phyloP scores from a whole-genome alignment of 2,797 vertebrate genomes.

The Parambassis ranga region DNA sequence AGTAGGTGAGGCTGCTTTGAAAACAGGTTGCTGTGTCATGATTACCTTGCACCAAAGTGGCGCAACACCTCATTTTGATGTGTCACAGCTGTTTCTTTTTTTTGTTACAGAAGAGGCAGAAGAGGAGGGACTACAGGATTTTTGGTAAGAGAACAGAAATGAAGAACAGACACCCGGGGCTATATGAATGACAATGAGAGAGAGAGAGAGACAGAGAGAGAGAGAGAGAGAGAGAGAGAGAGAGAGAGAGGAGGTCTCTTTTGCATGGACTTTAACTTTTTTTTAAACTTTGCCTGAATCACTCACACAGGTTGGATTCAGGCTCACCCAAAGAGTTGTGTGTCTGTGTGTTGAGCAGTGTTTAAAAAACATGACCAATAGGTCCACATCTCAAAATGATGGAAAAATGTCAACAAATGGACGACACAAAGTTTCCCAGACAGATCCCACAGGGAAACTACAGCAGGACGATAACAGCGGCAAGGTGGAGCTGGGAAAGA shows the following conservation, averaged over 20 bases:
- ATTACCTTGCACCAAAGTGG: background rate
- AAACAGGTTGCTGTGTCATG: slow-evolving; percentile 13
- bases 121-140: slow-evolving; percentile 1
- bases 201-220: background rate
- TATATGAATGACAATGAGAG: slow-evolving; percentile 18
- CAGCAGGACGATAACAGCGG: slow-evolving; percentile 43
- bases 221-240: background rate
- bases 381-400: slow-evolving; percentile 42
- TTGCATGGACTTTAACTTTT: background rate
- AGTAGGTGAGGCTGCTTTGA: background rate
- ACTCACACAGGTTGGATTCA: background rate
- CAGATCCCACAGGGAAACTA: slow-evolving; percentile 40
- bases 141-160: background rate
- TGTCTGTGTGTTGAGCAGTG: too few relatives aligned
- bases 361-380: slow-evolving; percentile 78
- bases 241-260: background rate
- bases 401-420: slow-evolving; percentile 1
- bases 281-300: slow-evolving; percentile 7
- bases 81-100: slow-evolving; percentile 9
- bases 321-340: background rate
- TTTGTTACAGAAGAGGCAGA: slow-evolving; percentile 5
- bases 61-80: background rate
- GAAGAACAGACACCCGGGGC: background rate
- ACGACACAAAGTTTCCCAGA: slow-evolving; percentile 50
- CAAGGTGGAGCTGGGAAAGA: slow-evolving; percentile 89